Evolutionary conservation across 2,888 invertebrate genomes (phyloP).

Genomic region (Metacarcinus magister): DNA sequence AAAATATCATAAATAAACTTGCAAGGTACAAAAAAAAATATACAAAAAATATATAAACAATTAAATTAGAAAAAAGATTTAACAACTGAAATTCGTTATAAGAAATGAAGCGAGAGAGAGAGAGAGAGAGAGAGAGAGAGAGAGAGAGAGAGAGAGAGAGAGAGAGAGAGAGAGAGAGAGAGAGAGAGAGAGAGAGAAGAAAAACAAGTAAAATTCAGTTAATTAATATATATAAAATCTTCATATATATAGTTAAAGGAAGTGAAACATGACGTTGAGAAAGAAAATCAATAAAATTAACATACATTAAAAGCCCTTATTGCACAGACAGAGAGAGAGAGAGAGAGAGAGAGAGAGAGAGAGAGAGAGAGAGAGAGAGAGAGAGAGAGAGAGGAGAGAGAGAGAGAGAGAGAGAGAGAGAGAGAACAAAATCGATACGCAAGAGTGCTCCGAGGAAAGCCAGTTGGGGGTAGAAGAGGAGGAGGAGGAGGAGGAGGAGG

Average conservation of each 20-base stretch:
- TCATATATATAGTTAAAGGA: neutral
- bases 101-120: too few species aligned
- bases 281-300: neutral
- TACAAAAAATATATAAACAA: too few species aligned
- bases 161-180: too few species aligned
- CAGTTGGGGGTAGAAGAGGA: neutral
- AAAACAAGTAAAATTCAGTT: neutral
- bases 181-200: neutral
- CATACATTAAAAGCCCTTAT: neutral
- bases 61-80: too few species aligned
- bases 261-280: neutral
- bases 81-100: too few species aligned
- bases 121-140: too few species aligned
- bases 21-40: too few species aligned
- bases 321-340: neutral
- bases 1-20: too few species aligned
- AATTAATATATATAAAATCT: neutral
- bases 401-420: neutral
- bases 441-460: too few species aligned
- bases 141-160: too few species aligned
- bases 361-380: slow-evolving; percentile 21
- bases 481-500: neutral
- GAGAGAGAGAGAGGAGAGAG: slow-evolving; percentile 26
- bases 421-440: too few species aligned
- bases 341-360: slow-evolving; percentile 13